These are phyloP conservation scores for Hydrochoerus hydrochaeris DNA, from an alignment of 2,113 vertebrate species.

Conservation along the genomic window DNA sequence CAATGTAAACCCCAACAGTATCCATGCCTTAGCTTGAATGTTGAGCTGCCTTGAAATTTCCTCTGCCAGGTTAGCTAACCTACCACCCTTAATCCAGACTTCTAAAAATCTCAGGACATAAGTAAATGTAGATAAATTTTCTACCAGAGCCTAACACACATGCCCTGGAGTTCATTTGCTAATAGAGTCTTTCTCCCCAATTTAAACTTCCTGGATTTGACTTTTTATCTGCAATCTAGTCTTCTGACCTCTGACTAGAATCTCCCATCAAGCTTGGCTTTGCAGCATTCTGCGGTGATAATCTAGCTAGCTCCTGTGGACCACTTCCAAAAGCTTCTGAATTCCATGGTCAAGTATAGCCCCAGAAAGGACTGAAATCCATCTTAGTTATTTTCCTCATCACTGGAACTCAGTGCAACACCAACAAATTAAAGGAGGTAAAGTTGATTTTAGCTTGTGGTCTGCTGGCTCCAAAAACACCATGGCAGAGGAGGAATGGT, in stretches of 20 bases:
- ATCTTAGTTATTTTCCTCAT: not conserved
- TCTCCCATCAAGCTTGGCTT: not conserved
- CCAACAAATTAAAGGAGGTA: not conserved
- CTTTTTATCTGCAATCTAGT: not conserved
- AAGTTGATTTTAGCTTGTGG: not conserved
- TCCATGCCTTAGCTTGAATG: not conserved
- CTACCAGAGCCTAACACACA: not conserved
- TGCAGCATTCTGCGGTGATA: not conserved
- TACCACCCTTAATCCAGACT: not conserved
- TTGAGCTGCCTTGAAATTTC: not conserved
- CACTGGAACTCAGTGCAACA: not conserved
- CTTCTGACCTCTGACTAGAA: not conserved
- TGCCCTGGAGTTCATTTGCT: not conserved
- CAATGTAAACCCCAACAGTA: not conserved
- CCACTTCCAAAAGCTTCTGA: too few species aligned
- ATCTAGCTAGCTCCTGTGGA: not conserved
- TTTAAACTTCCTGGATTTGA: not conserved
- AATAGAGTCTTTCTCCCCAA: not conserved
- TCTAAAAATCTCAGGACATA: not conserved
- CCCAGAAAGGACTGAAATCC: not conserved
- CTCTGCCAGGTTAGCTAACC: not conserved
- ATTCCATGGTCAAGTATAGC: too few species aligned
- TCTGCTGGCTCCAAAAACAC: not conserved
- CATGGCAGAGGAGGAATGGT: not conserved
- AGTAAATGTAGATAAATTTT: not conserved